A percentile compares a stretch with the other conserved stretches of the same genome.
Evolutionary conservation across 2,113 vertebrate species (phyloP).

Genomic region (Macquaria ambigua): DNA sequence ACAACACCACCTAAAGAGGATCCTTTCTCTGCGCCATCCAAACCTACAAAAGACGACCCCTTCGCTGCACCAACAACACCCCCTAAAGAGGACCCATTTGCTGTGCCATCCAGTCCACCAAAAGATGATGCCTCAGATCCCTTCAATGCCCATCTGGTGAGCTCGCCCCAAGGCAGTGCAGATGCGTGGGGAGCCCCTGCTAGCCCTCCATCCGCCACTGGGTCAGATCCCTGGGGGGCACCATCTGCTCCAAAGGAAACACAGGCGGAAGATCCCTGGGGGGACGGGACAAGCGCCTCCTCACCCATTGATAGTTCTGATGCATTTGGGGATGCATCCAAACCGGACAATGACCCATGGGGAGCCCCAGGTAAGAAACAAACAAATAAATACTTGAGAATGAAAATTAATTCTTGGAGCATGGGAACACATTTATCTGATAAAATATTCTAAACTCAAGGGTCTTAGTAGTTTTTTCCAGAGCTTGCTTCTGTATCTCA

Average conservation of each 20-base stretch:
- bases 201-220: slow-evolving; percentile 36
- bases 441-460: neutral
- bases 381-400: neutral
- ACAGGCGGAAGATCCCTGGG: slow-evolving; percentile 80
- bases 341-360: slow-evolving; percentile 80
- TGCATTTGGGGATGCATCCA: slow-evolving; percentile 78
- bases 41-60: slow-evolving; percentile 37
- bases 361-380: slow-evolving; percentile 75
- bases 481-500: neutral
- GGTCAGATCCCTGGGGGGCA: slow-evolving; percentile 84
- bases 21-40: slow-evolving; percentile 30
- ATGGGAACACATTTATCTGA: neutral
- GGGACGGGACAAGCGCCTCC: slow-evolving; percentile 21
- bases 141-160: slow-evolving; percentile 49
- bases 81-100: slow-evolving; percentile 40
- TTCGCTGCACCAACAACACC: slow-evolving; percentile 30
- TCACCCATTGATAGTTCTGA: slow-evolving; percentile 51
- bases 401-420: neutral
- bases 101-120: slow-evolving; percentile 41
- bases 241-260: slow-evolving; percentile 63
- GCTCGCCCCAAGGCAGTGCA: slow-evolving; percentile 27
- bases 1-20: slow-evolving; percentile 34
- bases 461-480: neutral
- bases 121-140: slow-evolving; percentile 61
- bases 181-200: slow-evolving; percentile 63